A percentile compares a stretch with the other conserved stretches of the same genome.
These are phyloP conservation scores for Tenodera sinensis DNA, from an alignment of 2,888 invertebrate genomes.

Conservation along the genomic window DNA sequence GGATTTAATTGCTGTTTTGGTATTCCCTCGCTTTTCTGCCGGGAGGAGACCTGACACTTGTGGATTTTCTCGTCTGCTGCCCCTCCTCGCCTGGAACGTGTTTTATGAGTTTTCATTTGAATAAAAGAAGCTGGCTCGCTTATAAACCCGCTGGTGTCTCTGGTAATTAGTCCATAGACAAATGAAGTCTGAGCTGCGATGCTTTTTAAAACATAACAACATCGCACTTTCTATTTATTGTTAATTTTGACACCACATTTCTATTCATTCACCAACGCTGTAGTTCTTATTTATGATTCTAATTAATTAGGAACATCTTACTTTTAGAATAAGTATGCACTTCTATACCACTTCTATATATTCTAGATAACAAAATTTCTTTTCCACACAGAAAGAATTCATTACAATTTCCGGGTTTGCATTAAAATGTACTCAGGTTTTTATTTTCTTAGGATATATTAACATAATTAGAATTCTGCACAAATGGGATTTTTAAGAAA, in stretches of 20 bases:
- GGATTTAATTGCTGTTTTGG: slow-evolving; percentile 23
- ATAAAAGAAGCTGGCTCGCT: background rate
- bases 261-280: background rate
- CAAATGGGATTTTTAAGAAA: background rate
- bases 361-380: background rate
- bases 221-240: background rate
- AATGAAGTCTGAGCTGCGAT: background rate
- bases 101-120: slow-evolving; percentile 11
- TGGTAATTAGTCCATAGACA: background rate
- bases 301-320: background rate
- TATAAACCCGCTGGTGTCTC: background rate
- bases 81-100: background rate
- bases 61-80: background rate
- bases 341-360: background rate
- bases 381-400: background rate
- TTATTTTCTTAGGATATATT: background rate
- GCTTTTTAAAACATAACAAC: background rate
- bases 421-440: background rate
- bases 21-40: background rate
- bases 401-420: background rate
- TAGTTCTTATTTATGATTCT: background rate
- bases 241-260: background rate
- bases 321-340: background rate
- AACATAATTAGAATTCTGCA: background rate
- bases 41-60: background rate